phyloP scores from a whole-genome alignment of 2,797 vertebrate genomes.

The Pampus argenteus region DNA sequence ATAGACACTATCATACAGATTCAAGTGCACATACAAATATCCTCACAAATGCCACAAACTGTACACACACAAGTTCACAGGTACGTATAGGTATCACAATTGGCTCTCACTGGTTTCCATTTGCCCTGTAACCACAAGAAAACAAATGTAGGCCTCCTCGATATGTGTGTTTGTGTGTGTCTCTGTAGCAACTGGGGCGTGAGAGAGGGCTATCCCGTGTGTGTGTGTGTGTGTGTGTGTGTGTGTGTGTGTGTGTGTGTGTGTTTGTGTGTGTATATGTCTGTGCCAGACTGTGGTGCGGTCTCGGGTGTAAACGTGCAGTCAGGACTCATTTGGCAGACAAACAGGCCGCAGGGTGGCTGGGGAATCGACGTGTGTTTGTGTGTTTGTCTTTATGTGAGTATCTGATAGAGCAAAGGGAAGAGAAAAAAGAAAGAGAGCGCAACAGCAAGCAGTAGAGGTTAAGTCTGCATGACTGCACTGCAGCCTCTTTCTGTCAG shows the following conservation, averaged over 20 bases:
- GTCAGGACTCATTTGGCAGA: slow-evolving; percentile 88
- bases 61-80: slow-evolving; percentile 31
- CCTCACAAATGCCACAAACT: slow-evolving; percentile 30
- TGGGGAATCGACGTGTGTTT: slow-evolving; percentile 79
- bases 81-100: slow-evolving; percentile 65
- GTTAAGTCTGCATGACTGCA: slow-evolving; percentile 92
- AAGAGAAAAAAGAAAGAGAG: slow-evolving; percentile 62
- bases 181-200: slow-evolving; percentile 77
- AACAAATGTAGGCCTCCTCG: slow-evolving; percentile 77
- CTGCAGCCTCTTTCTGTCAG: slow-evolving; percentile 95
- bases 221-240: slow-evolving; percentile 33
- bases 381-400: slow-evolving; percentile 66
- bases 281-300: slow-evolving; percentile 73
- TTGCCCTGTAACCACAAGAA: slow-evolving; percentile 81
- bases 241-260: slow-evolving; percentile 29
- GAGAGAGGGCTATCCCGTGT: slow-evolving; percentile 73
- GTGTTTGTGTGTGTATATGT: slow-evolving; percentile 16
- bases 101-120: slow-evolving; percentile 71
- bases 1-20: slow-evolving; percentile 7
- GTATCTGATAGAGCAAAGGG: slow-evolving; percentile 73
- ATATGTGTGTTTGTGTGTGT: slow-evolving; percentile 72
- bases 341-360: slow-evolving; percentile 83
- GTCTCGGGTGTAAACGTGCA: slow-evolving; percentile 87
- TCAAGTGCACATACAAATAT: slow-evolving; percentile 11
- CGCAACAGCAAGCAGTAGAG: slow-evolving; percentile 80